Percentiles rank a stretch among this genome's conserved stretches.
Conservation (phyloP, 1,140 invertebrate species). For the Adoxophyes honmai region DNA sequence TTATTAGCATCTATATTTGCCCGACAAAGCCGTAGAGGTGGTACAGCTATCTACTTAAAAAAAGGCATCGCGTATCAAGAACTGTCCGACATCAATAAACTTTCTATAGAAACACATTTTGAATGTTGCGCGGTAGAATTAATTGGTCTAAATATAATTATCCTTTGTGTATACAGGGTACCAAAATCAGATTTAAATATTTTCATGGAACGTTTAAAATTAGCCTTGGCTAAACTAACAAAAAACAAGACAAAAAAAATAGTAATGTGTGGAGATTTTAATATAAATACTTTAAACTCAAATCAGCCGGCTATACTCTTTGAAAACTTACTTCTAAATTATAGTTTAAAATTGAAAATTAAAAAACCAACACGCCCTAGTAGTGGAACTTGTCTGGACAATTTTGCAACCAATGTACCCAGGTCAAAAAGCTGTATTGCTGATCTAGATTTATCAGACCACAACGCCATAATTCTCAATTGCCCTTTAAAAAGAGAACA, state of each 20-base stretch:
- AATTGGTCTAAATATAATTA: slow-evolving; percentile 14
- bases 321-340: slow-evolving; percentile 1
- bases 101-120: not conserved
- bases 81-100: no score
- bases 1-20: no score
- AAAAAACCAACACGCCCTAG: slow-evolving; percentile 16
- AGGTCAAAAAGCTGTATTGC: slow-evolving; percentile 17
- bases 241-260: no score
- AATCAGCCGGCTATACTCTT: not conserved
- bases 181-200: no score
- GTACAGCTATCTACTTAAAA: no score
- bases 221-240: no score
- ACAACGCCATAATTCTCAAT: slow-evolving; percentile 22
- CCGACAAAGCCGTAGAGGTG: no score
- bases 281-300: no score
- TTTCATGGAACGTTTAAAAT: no score
- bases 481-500: slow-evolving; percentile 25
- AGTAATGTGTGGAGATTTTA: no score
- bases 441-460: slow-evolving; percentile 28
- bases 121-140: slow-evolving; percentile 14
- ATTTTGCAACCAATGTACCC: slow-evolving; percentile 20
- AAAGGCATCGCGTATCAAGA: no score
- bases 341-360: slow-evolving; percentile 19
- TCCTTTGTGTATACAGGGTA: not conserved
- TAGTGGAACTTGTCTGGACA: slow-evolving; percentile 25